Percentiles rank a stretch among this genome's conserved stretches.
phyloP scores from a whole-genome alignment of 2,888 invertebrate species.

The Dendrolimus houi region DNA sequence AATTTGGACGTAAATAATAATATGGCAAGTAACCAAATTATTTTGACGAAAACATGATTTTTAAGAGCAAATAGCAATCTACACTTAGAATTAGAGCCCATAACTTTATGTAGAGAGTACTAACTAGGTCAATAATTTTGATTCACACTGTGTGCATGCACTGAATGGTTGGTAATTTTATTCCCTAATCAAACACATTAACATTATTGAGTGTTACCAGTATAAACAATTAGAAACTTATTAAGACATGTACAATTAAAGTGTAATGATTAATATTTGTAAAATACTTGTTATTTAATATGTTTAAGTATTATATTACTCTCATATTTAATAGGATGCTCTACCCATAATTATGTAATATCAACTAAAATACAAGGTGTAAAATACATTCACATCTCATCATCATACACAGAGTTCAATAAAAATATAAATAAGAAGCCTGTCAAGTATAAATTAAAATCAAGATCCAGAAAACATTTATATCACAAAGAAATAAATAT shows the following conservation, averaged over 20 bases:
- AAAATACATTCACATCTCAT: too few relatives aligned
- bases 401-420: too few relatives aligned
- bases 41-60: not conserved
- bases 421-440: too few relatives aligned
- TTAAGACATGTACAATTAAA: not conserved
- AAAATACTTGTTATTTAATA: not conserved
- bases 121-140: not conserved
- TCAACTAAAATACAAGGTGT: too few relatives aligned
- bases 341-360: too few relatives aligned
- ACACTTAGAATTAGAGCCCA: conserved; percentile 25
- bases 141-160: conserved; percentile 13
- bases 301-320: not conserved
- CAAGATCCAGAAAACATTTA: too few relatives aligned
- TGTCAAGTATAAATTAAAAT: too few relatives aligned
- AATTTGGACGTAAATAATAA: not conserved
- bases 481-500: too few relatives aligned
- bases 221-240: too few relatives aligned
- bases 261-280: not conserved
- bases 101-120: conserved; percentile 6
- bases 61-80: conserved; percentile 20
- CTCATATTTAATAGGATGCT: not conserved
- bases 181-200: not conserved
- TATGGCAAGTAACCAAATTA: not conserved
- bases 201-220: too few relatives aligned
- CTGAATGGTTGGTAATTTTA: not conserved